Evolutionary conservation across 2,113 vertebrate genomes (phyloP), one percentile per base, ranked within the genome.

Genomic region (Stegostoma tigrinum): DNA sequence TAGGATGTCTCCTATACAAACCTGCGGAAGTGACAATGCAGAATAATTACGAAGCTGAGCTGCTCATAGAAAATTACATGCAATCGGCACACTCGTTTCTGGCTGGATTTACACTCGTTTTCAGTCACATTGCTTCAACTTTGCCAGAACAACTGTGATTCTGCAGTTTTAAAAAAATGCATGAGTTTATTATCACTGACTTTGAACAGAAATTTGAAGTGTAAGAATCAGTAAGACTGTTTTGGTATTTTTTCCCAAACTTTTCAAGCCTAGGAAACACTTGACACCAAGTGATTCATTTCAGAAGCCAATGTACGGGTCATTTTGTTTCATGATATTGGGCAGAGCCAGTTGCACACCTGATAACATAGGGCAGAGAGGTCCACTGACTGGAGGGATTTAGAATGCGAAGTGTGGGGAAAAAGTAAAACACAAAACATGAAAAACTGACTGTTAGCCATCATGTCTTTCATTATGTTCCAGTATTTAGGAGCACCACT

Each of bases 1-100:
- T 93, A 93, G 89, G 55, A n/a, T 93, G 89, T 61, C 89, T 66
- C 89, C 61, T 23, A 8, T 42, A 93, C 89, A 93, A 91, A 30
- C 87, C 87, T 91, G n/a, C 89, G 15, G 89, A 38, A 93, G 89
- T 38, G 30, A 61, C 34, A 66, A 34, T 61, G 21, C 0, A 14
- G 89, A 91, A 66, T 66, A 66, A 93, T 23, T 66, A 66, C 42
- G 61, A 67, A 23, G 55, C 21, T 34, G 30, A 67, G 61, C 8
- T 93, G 89, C 67, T 34, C 89, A 66, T 17, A 19, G 89, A 66
- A 93, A 67, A 61, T 19, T 30, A 34, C 30, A 52, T 61, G 52
- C 52, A 91, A 6, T 66, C 19, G 15, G 61, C n/a, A 10, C 61
- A 66, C 3, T 66, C n/a, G n/a, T 64, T 38, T 64, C 34, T 66